Evolutionary conservation across 2,797 vertebrate genomes (phyloP).

Genomic region (Crenichthys baileyi): DNA sequence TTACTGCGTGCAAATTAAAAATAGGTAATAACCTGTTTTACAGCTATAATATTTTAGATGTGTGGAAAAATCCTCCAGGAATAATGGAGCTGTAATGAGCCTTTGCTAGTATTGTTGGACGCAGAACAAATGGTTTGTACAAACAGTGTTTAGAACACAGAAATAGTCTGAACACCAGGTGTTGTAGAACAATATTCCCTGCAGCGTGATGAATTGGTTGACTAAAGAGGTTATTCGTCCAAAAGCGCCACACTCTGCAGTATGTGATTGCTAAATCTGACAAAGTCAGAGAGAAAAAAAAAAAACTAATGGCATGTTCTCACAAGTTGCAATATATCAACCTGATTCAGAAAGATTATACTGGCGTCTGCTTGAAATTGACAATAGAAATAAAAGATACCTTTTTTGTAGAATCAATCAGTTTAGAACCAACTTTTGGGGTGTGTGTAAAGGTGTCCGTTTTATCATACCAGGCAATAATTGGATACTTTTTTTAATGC

Average conservation of each 20-base stretch:
- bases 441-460: conserved; percentile 10
- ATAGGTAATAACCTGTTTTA: conserved; percentile 30
- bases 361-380: conserved; percentile 30
- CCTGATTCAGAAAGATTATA: conserved; percentile 36
- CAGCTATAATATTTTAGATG: conserved; percentile 44
- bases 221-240: conserved; percentile 87
- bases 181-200: conserved; percentile 86
- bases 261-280: conserved; percentile 75
- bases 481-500: conserved; percentile 3
- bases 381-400: conserved; percentile 9
- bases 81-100: conserved; percentile 68
- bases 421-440: neutral
- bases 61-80: conserved; percentile 44
- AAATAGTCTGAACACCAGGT: conserved; percentile 86
- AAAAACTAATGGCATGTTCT: conserved; percentile 41
- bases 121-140: conserved; percentile 79
- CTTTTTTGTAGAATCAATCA: neutral
- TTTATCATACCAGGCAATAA: conserved; percentile 10
- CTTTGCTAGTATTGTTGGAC: conserved; percentile 69
- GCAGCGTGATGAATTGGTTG: conserved; percentile 87
- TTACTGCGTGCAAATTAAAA: conserved; percentile 32
- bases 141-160: conserved; percentile 78
- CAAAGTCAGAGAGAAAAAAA: conserved; percentile 57
- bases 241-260: conserved; percentile 79
- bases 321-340: conserved; percentile 40